Base-by-base conservation (phyloP, 2,113 vertebrate species). In the Takifugu bimaculatus region DNA sequence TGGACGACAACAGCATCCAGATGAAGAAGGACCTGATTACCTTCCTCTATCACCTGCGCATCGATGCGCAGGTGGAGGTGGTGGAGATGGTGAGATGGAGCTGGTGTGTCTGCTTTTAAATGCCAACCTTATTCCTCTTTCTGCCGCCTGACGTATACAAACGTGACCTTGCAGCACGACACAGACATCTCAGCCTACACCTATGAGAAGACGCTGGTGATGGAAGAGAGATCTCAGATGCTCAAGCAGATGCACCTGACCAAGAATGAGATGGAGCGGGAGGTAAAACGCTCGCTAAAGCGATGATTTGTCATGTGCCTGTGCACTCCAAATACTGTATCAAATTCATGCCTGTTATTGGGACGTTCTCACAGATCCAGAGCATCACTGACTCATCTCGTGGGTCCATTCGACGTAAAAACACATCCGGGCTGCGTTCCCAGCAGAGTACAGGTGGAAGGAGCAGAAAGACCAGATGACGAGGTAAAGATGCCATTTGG, bases 1-100 rank as follows among this genome's bases (percentile, higher is more conserved):
- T 99, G 93, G 96, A 98, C 0, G 97, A 99, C 85, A 99, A 99
- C 64, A 99, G 97, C 82, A 98, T 99, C 84, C 97, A 99, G 90
- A 98, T 99, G 97, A 99, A 97, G 81, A 99, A 99, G 78, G 97
- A 99, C 87, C 87, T 99, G 75, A 91, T 94, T 45, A 98, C 91
- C 0, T 99, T 99, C 87, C 91, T 99, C 58, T 99, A 99, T 81
- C 97, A 99, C 76, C 86, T 99, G 72, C 94, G 97, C 26, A 95
- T 99, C 60, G 93, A 93, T 0, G 97, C 97, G 0, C 93, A 92
- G 58, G 95, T 99, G 57, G 97, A 99, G 80, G 97, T 99, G 77
- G 96, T 99, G 77, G 97, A 99, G 86, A 94, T 99, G 96, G 97
- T 99, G 88, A 89, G 90, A 77, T 43, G 75, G 11, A 39, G 35